phyloP scores from a whole-genome alignment of 2,797 vertebrate species.

The Sebastes reedi region DNA sequence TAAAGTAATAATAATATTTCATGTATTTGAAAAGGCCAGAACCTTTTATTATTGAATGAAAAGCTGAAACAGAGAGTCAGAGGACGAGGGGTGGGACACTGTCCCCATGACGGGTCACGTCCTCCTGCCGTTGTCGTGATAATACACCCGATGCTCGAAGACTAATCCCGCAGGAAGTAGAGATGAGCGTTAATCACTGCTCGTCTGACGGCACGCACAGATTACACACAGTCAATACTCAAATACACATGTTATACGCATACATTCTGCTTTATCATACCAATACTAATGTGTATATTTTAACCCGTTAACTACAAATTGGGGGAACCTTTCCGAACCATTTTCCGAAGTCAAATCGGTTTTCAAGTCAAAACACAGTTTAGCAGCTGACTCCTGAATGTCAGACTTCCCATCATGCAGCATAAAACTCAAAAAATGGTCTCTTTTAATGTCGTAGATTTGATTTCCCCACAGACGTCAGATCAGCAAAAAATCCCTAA shows the following conservation, averaged over 20 bases:
- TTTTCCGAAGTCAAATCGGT: neutral
- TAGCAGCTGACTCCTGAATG: neutral
- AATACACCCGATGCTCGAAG: constrained; percentile 11
- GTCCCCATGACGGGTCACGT: constrained; percentile 25
- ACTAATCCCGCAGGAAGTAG: constrained; percentile 64
- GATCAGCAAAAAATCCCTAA: neutral
- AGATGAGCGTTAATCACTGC: constrained; percentile 65
- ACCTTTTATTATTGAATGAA: neutral
- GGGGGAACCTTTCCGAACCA: neutral
- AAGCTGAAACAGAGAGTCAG: neutral
- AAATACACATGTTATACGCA: neutral
- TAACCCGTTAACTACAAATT: neutral
- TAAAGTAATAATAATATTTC: too few species aligned
- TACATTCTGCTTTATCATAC: neutral
- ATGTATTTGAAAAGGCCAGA: neutral
- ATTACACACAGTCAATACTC: constrained; percentile 45
- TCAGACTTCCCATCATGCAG: neutral
- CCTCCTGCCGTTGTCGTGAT: constrained; percentile 30
- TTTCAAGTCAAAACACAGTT: neutral
- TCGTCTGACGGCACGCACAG: constrained; percentile 52
- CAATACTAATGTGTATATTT: neutral
- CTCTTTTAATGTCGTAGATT: neutral
- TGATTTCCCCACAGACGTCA: constrained; percentile 1
- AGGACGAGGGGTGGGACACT: neutral
- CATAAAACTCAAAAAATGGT: neutral